Evolutionary conservation across 2,888 invertebrate species (phyloP), one percentile per base, ranked within the genome.

Genomic region (Trisateles emortualis): DNA sequence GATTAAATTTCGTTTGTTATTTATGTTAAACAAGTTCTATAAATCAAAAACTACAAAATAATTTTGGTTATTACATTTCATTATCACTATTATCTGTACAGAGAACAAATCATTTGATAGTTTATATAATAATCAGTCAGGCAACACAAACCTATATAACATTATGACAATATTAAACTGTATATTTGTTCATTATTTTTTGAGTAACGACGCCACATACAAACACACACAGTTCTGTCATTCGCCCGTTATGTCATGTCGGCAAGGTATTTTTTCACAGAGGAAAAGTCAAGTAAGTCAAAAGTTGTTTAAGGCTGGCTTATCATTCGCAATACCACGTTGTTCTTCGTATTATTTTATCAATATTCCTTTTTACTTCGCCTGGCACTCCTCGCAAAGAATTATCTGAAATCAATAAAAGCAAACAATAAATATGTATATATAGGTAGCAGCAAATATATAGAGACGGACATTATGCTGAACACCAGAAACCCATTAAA

Each of bases 321-420:
- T 45, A 62, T 92, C 88, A 92, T 81, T 93, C 92, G 65, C 92
- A 92, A 65, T 93, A 93, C 93, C 93, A 93, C 11, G 93, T 93
- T 0, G 93, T 93, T 76, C 92, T 81, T 59, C 91, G 78, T 32
- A 79, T 64, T 75, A 82, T 86, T 75, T 85, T 92, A 44, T 92
- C 92, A 17, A 81, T 75, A 9, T 74, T 69, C 24, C 92, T 77
- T 49, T 88, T 83, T 44, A 91, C 90, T 73, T 93, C 93, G 17
- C 93, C 92, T 1, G 92, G 92, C 36, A 93, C 92, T 39, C 93
- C 93, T 49, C 92, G 86, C 16, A 93, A 84, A 39, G 93, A 92
- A 72, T 93, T 92, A 81, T 93, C 93, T 93, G 87, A 11, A 92
- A 91, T 58, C 30, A 74, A 72, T 22, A 49, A 72, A 44, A 6